A percentile compares a stretch with the other conserved stretches of the same genome.
Conservation (phyloP, 2,888 invertebrate genomes). For the Melipona beecheii region DNA sequence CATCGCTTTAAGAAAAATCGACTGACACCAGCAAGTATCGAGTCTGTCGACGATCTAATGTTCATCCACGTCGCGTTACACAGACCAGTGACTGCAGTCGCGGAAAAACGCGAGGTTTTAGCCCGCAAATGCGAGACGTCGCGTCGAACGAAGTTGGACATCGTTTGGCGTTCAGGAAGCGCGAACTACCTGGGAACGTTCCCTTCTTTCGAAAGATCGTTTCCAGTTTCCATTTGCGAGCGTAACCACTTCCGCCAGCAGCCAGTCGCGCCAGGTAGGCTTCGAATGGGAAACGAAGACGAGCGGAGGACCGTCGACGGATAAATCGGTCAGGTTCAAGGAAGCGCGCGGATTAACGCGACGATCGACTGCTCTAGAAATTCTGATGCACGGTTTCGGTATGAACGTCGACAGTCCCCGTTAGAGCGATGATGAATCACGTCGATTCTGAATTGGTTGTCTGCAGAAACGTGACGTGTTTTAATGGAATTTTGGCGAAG, state of each 20-base stretch:
- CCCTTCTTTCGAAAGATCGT: slow-evolving; percentile 55
- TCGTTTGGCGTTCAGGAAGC: slow-evolving; percentile 48
- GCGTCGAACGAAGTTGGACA: neutral
- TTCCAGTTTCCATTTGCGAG: slow-evolving; percentile 78
- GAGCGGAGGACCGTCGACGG: slow-evolving; percentile 24
- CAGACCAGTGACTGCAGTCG: neutral
- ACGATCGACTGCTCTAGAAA: slow-evolving; percentile 20
- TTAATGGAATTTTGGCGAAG: neutral
- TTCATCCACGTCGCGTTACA: slow-evolving; percentile 16
- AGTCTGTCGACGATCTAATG: neutral
- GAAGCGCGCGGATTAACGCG: slow-evolving; percentile 24
- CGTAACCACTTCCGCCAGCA: slow-evolving; percentile 76
- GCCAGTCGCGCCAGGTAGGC: slow-evolving; percentile 64
- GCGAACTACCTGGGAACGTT: slow-evolving; percentile 39
- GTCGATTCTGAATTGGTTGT: too few relatives aligned
- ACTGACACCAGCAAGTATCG: too few relatives aligned
- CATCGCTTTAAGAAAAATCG: neutral
- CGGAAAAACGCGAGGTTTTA: slow-evolving; percentile 14
- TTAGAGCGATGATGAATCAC: neutral
- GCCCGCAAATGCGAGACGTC: slow-evolving; percentile 8
- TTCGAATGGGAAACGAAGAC: slow-evolving; percentile 42
- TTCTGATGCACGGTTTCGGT: slow-evolving; percentile 1
- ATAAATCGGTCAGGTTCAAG: slow-evolving; percentile 63
- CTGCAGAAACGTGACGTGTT: neutral
- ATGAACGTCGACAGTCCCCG: neutral